Base-by-base conservation (phyloP, 1,140 invertebrate genomes). In the Ooceraea biroi region DNA sequence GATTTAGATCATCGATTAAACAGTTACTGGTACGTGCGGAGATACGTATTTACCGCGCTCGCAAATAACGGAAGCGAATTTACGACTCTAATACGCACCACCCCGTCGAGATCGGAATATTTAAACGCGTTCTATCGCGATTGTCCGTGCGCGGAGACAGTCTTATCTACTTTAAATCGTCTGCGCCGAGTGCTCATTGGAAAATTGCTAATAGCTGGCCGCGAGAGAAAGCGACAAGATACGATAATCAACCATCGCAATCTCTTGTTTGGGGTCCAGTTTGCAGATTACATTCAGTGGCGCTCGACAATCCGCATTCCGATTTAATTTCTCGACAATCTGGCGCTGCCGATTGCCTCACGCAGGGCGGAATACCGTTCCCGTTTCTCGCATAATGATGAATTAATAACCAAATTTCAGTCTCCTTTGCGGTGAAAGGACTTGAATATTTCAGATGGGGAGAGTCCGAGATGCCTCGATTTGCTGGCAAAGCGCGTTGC, bases 201-300 rank as follows among this genome's bases (percentile, higher is more conserved):
- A 88, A 88, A 88, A 85, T 69, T 88, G 88, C 78, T 85, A 82
- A 85, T 46, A 48, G 11, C n/a, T 12, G 66, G 41, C 12, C 55
- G 41, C 30, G n/a, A 44, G 65, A 46, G 82, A 88, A 88, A 88
- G 66, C n/a, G 36, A 30, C n/a, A 36, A 36, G 7, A 17, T 19
- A 48, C 7, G 71, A 83, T 83, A 78, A 88, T 89, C 60, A 44
- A 52, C 60, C 71, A 66, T 72, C 78, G 19, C 52, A 36, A 61
- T 80, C 44, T 63, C 3, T 41, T 19, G n/a, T 10, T 52, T 14
- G 14, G 44, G 41, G 46, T 50, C 8, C 50, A 55, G 12, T 48
- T 71, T 17, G 12, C 17, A 80, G 66, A 88, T 88, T 84, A 88
- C 73, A 80, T 87, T 80, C 12, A 7, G 11, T 30, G 52, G 10